phyloP scores from a whole-genome alignment of 64 coral and sea anemone genomes.

The Actinia tenebrosa region DNA sequence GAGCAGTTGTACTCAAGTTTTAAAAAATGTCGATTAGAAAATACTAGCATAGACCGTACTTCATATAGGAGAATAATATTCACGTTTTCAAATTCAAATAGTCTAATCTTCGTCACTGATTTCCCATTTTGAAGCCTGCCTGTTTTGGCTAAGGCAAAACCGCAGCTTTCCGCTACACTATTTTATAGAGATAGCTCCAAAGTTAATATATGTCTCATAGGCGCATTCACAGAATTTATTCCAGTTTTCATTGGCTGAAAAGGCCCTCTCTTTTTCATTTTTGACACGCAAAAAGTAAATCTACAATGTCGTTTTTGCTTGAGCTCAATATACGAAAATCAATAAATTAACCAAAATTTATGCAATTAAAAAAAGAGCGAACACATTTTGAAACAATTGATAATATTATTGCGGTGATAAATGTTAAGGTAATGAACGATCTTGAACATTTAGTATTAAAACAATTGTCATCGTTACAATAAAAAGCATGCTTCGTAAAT shows the following conservation, averaged over 20 bases:
- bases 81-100: neutral
- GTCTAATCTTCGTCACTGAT: neutral
- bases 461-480: too few relatives aligned
- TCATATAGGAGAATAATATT: neutral
- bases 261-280: too few relatives aligned
- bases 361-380: neutral
- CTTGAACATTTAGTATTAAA: too few relatives aligned
- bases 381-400: neutral
- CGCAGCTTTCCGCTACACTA: neutral
- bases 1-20: neutral
- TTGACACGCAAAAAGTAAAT: too few relatives aligned
- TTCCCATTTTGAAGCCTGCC: neutral
- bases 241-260: neutral
- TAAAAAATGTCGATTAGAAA: neutral
- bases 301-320: too few relatives aligned
- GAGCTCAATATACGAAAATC: too few relatives aligned
- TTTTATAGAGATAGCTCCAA: neutral
- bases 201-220: neutral
- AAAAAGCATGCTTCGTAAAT: too few relatives aligned
- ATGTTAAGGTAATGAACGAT: too few relatives aligned
- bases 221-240: neutral
- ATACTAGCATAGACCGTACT: neutral
- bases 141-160: constrained; percentile 8
- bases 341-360: too few relatives aligned
- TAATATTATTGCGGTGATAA: neutral